Conservation (phyloP, 2,888 invertebrate genomes). For the Horisme vitalbata region DNA sequence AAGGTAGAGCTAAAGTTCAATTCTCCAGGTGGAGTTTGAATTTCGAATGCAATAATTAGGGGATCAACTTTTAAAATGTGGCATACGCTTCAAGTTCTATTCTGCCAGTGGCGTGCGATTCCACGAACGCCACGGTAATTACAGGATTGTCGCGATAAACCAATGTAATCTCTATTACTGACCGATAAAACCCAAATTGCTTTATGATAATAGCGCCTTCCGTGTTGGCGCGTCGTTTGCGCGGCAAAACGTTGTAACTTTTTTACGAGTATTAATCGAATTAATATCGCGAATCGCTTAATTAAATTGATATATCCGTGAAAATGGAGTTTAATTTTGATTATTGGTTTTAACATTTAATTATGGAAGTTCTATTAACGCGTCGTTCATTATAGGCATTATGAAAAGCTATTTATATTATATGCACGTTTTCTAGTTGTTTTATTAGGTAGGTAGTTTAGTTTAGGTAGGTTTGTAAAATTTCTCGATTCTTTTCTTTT, state of each 20-base stretch:
- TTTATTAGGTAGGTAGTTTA: no score
- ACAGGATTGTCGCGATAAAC: conserved; percentile 64
- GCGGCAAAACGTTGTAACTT: conserved; percentile 66
- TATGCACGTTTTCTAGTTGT: background rate
- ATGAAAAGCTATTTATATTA: background rate
- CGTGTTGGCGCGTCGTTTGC: conserved; percentile 67
- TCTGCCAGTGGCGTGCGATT: conserved; percentile 53
- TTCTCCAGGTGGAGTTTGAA: background rate
- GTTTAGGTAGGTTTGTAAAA: no score
- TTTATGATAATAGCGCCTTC: conserved; percentile 58
- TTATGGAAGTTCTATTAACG: conserved; percentile 3
- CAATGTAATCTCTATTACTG: conserved; percentile 75
- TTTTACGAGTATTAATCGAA: conserved; percentile 78
- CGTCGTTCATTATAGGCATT: background rate
- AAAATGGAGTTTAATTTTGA: conserved; percentile 25
- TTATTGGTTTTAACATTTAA: conserved; percentile 30
- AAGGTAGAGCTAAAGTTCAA: no score
- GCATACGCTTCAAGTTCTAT: conserved; percentile 20
- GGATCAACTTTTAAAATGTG: conserved; percentile 12
- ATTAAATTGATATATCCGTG: conserved; percentile 66
- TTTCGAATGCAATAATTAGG: conserved; percentile 4
- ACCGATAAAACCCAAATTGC: conserved; percentile 74
- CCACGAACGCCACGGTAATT: conserved; percentile 65
- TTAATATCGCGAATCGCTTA: conserved; percentile 78
- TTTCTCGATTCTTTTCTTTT: no score